These are phyloP conservation scores for Tetragonisca angustula DNA, from an alignment of 2,888 invertebrate genomes.

Conservation along the genomic window DNA sequence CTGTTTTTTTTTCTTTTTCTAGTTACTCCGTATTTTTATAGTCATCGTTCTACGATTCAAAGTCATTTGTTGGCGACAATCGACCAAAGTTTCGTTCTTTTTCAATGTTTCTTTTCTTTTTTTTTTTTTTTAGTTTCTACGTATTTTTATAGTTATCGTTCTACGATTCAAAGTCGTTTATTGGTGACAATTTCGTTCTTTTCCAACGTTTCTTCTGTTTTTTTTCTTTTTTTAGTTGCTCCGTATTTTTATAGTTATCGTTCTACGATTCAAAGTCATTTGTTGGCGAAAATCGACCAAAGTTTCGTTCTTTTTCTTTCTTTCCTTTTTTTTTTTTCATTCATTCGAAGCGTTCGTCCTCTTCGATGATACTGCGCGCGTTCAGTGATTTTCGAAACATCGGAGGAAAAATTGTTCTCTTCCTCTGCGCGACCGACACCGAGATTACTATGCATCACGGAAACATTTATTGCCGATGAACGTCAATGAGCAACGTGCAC, in stretches of 20 bases:
- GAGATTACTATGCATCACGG: slow-evolving; percentile 50
- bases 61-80: background rate
- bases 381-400: slow-evolving; percentile 47
- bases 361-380: slow-evolving; percentile 9
- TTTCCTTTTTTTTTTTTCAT: background rate
- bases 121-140: no score
- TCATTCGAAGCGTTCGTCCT: background rate
- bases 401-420: slow-evolving; percentile 52
- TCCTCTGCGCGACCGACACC: slow-evolving; percentile 39
- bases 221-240: background rate
- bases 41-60: background rate
- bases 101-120: background rate
- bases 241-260: background rate
- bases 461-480: slow-evolving; percentile 53
- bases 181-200: background rate
- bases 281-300: background rate
- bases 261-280: background rate
- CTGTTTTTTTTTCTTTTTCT: background rate
- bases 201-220: background rate
- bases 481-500: slow-evolving; percentile 29
- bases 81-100: background rate
- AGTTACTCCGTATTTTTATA: background rate
- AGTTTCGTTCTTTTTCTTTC: background rate
- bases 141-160: background rate
- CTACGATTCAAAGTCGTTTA: background rate